Evolutionary conservation across 2,113 vertebrate species (phyloP), one percentile per base, ranked within the genome.

Genomic region (Leptobrachium ailaonicum): DNA sequence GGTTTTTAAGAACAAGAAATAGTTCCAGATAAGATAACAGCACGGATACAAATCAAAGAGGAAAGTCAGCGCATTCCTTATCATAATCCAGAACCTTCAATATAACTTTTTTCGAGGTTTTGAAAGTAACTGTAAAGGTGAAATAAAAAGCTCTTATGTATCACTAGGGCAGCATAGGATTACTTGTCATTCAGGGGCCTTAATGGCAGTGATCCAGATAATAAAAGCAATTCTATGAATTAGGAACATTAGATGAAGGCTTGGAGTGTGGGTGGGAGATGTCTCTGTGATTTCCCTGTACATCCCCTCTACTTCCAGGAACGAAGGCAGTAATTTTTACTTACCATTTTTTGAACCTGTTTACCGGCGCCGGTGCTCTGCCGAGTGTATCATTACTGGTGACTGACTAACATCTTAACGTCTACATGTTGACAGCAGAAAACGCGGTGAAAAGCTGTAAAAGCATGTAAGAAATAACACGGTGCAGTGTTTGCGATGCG

Each of bases 201-300:
- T 77, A 70, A 70, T 60, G 42, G 54, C 66, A 45, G 53, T 70
- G 44, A 77, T 77, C 50, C 4, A 32, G 41, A 54, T 58, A 44
- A 77, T n/a, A 53, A 44, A 40, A 7, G 20, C 60, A 40, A 60
- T 70, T 60, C 54, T 41, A 45, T 12, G 63, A 66, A 66, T 66
- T 66, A 66, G 8, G n/a, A 45, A 13, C 58, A 13, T 20, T 14
- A 63, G 11, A 41, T 63, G 40, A 75, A 47, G 62, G 73, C 7
- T 41, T 63, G 13, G 2, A 14, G 42, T 7, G 12, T 9, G 41
- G 4, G 41, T n/a, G 32, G 45, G 43, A 13, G 40, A 64, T n/a
- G 10, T 11, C 12, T 41, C 12, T 41, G 6, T 41, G 40, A 11
- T 68, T 56, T 58, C 41, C 11, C 32, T 14, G 45, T 50, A 76